phyloP scores from a whole-genome alignment of 1,140 invertebrate genomes.

The Philopotamus ludificatus region DNA sequence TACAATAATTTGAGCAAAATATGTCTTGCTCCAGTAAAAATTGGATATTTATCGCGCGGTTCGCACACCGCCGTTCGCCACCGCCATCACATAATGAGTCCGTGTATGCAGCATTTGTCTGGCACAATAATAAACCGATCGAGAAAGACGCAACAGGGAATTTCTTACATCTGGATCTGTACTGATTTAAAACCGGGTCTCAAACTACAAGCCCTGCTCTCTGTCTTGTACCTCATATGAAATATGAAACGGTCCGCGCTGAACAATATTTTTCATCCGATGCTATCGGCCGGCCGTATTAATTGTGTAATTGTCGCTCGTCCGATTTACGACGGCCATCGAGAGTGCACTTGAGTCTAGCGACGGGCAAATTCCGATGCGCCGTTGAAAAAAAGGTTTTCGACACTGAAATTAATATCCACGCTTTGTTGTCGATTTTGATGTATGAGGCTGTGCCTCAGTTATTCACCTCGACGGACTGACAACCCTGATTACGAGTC shows the following conservation, averaged over 20 bases:
- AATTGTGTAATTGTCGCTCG: constrained; percentile 9
- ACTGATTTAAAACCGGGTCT: constrained; percentile 28
- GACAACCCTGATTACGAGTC: constrained; percentile 1
- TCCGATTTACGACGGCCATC: too few species aligned
- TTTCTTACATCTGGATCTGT: constrained; percentile 28
- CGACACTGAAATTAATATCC: neutral
- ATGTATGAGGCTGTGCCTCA: too few species aligned
- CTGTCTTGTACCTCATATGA: constrained; percentile 17
- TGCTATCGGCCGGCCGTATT: neutral
- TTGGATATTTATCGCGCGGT: too few species aligned
- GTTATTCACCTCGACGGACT: too few species aligned
- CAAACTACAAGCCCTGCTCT: constrained; percentile 10
- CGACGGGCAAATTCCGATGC: too few species aligned
- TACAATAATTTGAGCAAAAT: too few species aligned
- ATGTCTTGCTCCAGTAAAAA: too few species aligned
- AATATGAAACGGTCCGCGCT: constrained; percentile 16
- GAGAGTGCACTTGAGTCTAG: too few species aligned
- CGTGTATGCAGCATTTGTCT: constrained; percentile 22
- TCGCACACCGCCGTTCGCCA: neutral
- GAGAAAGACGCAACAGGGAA: constrained; percentile 13
- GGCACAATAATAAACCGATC: constrained; percentile 27
- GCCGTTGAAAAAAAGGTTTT: too few species aligned
- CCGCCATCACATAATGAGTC: constrained; percentile 17
- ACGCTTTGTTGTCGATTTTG: neutral
- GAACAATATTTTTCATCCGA: constrained; percentile 3